Evolutionary conservation across 2,113 vertebrate genomes (phyloP), one percentile per base, ranked within the genome.

Genomic region (Seriola aureovittata): DNA sequence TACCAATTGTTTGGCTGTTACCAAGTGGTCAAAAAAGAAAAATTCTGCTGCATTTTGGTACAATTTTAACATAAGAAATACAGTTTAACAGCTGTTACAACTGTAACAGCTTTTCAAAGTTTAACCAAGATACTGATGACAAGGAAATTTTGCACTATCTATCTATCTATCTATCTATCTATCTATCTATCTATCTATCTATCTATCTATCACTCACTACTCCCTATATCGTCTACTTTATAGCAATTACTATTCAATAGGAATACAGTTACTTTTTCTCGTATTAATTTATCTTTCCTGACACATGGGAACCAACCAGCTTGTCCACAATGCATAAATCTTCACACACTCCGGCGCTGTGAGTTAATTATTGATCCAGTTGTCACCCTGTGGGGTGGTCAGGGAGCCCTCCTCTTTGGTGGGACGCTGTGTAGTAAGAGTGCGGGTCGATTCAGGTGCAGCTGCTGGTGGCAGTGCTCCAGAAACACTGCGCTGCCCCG

Each of bases 311-410:
- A 73, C 68, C 60, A 73, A 71, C 62, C 78, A 60, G 72, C 75
- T 70, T 72, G 54, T 58, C 73, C 71, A 70, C 17, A 42, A 76
- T 58, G 82, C 81, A 82, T 80, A 69, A 50, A 78, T 77, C 55
- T 71, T 23, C 66, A 44, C 60, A 23, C 52, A 29, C 10, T 34
- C 54, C 63, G 17, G 55, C 42, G 10, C 64, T 79, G 75, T 21
- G 21, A 80, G 71, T 75, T 71, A 34, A 81, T 82, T 76, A 91
- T 88, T 62, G 87, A 89, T 86, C 79, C 54, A 23, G 55, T 3
- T 8, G 34, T 34, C 3, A 34, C 23, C 52, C 50, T 7, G 59
- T 11, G 21, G 29, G 70, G 60, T 10, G 77, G 38, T 59, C 40
- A 19, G 58, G 46, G 58, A 55, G 70, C 5, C 9, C 17, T 63